Evolutionary conservation across 2,113 vertebrate genomes (phyloP).

Genomic region (Sminthopsis crassicaudata): DNA sequence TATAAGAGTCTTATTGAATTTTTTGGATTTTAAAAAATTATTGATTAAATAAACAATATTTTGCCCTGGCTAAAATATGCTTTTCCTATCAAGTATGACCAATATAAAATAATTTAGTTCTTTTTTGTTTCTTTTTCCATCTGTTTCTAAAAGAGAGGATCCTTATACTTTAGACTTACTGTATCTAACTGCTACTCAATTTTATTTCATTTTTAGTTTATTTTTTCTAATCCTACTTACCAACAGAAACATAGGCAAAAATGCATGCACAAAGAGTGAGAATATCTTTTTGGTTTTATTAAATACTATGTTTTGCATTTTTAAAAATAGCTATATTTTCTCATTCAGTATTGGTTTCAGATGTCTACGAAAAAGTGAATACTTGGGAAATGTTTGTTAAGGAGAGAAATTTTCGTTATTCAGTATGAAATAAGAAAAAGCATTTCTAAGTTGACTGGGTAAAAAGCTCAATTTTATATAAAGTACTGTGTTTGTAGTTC

Average conservation of each 20-base stretch:
- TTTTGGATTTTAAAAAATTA: slow-evolving; percentile 73
- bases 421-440: slow-evolving; percentile 79
- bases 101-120: slow-evolving; percentile 49
- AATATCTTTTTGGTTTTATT: slow-evolving; percentile 76
- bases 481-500: slow-evolving; percentile 16
- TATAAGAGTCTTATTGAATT: slow-evolving; percentile 76
- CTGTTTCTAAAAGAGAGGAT: slow-evolving; percentile 70
- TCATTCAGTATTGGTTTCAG: slow-evolving; percentile 67
- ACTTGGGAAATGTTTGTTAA: slow-evolving; percentile 74
- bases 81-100: slow-evolving; percentile 85
- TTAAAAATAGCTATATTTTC: slow-evolving; percentile 61
- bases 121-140: slow-evolving; percentile 79
- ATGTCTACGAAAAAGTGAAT: slow-evolving; percentile 75
- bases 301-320: slow-evolving; percentile 58
- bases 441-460: slow-evolving; percentile 49
- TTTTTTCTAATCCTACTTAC: slow-evolving; percentile 78
- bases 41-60: slow-evolving; percentile 79
- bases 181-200: slow-evolving; percentile 68
- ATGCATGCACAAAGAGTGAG: slow-evolving; percentile 62
- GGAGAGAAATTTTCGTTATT: slow-evolving; percentile 76
- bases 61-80: slow-evolving; percentile 85
- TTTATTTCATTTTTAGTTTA: slow-evolving; percentile 72
- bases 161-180: slow-evolving; percentile 78
- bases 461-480: slow-evolving; percentile 17
- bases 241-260: slow-evolving; percentile 75